phyloP scores from a whole-genome alignment of 2,113 vertebrate species.

The Caranx ignobilis region DNA sequence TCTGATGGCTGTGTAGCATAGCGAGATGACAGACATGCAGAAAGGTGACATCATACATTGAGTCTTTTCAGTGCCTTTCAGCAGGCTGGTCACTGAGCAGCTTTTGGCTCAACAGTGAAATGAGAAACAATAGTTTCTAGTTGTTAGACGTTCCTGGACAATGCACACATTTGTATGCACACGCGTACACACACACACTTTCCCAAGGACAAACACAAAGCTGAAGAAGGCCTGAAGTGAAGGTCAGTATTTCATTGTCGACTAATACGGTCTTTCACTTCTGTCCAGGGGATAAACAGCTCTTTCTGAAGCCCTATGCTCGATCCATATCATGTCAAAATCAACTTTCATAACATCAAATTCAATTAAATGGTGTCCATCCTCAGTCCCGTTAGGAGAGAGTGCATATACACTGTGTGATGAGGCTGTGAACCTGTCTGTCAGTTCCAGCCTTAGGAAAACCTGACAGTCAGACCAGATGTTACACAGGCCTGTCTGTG shows the following conservation, averaged over 20 bases:
- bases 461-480: slow-evolving; percentile 50
- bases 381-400: neutral
- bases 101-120: slow-evolving; percentile 49
- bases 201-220: slow-evolving; percentile 17
- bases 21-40: slow-evolving; percentile 30
- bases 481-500: slow-evolving; percentile 47
- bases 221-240: neutral
- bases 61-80: slow-evolving; percentile 39
- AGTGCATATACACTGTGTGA: neutral
- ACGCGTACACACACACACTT: neutral
- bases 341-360: slow-evolving; percentile 1
- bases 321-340: neutral
- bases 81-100: slow-evolving; percentile 47
- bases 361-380: neutral
- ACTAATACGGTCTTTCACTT: neutral
- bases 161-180: slow-evolving; percentile 9
- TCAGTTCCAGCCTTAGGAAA: slow-evolving; percentile 11
- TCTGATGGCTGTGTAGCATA: neutral
- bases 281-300: neutral
- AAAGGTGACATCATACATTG: slow-evolving; percentile 65
- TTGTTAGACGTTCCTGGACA: slow-evolving; percentile 52
- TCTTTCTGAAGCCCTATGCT: neutral
- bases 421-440: slow-evolving; percentile 22
- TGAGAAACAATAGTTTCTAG: slow-evolving; percentile 52
- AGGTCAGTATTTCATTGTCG: neutral